These are phyloP conservation scores for Agapornis roseicollis DNA, from an alignment of 2,113 vertebrate genomes.

Conservation along the genomic window DNA sequence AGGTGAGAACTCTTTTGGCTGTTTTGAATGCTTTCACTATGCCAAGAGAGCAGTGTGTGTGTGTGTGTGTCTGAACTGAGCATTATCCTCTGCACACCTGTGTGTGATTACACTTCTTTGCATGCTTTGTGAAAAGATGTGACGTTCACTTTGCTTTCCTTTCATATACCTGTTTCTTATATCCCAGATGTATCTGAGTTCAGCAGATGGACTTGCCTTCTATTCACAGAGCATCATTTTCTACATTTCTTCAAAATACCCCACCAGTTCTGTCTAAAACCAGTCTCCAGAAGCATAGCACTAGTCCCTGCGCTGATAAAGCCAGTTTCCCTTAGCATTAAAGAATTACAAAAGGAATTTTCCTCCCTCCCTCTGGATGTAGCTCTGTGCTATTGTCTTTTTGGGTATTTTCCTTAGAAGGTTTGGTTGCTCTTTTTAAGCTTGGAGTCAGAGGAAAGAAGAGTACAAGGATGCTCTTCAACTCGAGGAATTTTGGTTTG, in stretches of 20 bases:
- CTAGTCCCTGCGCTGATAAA: background rate
- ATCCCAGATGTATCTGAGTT: background rate
- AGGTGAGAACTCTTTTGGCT: background rate
- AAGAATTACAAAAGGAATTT: background rate
- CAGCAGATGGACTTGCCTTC: background rate
- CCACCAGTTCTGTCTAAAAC: background rate
- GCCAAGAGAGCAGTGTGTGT: too few relatives aligned
- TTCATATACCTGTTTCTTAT: background rate
- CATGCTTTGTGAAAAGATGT: background rate
- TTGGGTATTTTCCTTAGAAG: background rate
- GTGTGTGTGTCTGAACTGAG: background rate
- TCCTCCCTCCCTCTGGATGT: background rate
- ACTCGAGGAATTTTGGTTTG: background rate
- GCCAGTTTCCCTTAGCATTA: background rate
- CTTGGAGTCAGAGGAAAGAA: fast-evolving
- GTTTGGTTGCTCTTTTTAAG: background rate
- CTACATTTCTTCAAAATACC: background rate
- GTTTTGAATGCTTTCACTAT: background rate
- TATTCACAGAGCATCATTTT: background rate
- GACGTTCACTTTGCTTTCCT: background rate
- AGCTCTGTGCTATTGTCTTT: background rate
- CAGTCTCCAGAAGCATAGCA: background rate
- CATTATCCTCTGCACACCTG: background rate
- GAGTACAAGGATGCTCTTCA: background rate
- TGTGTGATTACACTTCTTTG: background rate